A percentile compares a stretch with the other conserved stretches of the same genome.
Conservation (phyloP, 2,797 vertebrate genomes). For the Sebastes melanostomus region DNA sequence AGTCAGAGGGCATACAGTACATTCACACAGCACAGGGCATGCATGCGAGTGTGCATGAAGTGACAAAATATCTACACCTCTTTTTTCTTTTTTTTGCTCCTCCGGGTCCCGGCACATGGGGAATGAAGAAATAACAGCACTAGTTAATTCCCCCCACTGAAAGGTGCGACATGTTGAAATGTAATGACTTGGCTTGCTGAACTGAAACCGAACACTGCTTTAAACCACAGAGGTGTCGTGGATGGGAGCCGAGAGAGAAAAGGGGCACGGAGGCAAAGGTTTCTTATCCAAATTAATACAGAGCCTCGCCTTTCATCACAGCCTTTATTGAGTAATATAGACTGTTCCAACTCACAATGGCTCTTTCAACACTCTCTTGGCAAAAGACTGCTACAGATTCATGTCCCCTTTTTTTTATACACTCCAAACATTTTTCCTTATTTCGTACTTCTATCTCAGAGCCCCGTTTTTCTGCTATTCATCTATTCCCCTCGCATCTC, state of each 20-base stretch:
- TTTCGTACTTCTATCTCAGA: constrained; percentile 65
- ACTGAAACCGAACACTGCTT: constrained; percentile 82
- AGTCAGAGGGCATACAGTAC: constrained; percentile 37
- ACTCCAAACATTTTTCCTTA: constrained; percentile 70
- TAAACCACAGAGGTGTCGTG: constrained; percentile 81
- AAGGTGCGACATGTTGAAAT: constrained; percentile 83
- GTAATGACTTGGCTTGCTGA: constrained; percentile 85
- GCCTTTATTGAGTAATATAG: constrained; percentile 76
- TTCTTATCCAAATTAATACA: constrained; percentile 82
- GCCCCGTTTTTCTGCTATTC: constrained; percentile 57
- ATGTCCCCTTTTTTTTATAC: constrained; percentile 34
- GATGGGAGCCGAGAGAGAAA: constrained; percentile 83
- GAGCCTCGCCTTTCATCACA: constrained; percentile 72
- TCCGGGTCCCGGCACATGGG: constrained; percentile 50
- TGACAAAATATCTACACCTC: constrained; percentile 55
- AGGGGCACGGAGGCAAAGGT: constrained; percentile 79
- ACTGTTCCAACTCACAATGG: constrained; percentile 76
- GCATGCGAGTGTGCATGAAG: constrained; percentile 44
- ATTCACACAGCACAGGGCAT: constrained; percentile 4
- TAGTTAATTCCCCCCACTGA: constrained; percentile 74
- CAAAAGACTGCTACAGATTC: constrained; percentile 65
- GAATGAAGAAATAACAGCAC: constrained; percentile 76
- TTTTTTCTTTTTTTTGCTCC: constrained; percentile 21
- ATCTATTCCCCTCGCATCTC: constrained; percentile 72
- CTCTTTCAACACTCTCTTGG: constrained; percentile 73